Base-by-base conservation (phyloP, 2,888 invertebrate species). In the Scaptomyza flava region DNA sequence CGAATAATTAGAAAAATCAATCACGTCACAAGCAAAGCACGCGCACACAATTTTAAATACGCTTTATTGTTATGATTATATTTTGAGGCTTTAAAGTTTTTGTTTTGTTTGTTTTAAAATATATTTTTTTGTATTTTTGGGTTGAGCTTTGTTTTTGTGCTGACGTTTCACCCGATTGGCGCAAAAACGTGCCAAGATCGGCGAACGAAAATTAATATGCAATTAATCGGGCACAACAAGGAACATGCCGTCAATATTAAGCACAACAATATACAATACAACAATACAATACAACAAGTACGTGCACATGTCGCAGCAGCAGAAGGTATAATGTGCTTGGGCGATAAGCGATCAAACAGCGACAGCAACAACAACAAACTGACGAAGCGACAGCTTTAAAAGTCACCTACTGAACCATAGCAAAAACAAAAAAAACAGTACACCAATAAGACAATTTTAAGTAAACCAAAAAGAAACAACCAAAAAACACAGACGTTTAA, bases 221-320 rank as follows among this genome's bases (percentile, higher is more conserved):
- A 88, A 89, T 89, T 89, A 89, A 89, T 89, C 89, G 87, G 76
- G 66, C 73, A 77, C 71, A 77, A 79, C 79, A 81, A 80, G 79
- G 71, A 83, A 89, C 81, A 88, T 74, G 84, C 65, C 77, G 71
- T 77, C 78, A 81, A 89, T 81, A 89, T 69, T 58, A 86, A 86
- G 31, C 56, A 57, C 48, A 48, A 54, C 41, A 61, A 64, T 34
- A 57, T 5, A 12, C 77, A n/a, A n/a, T n/a, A n/a, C n/a, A n/a
- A n/a, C n/a, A n/a, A n/a, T n/a, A n/a, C n/a, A n/a, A n/a, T n/a
- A n/a, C n/a, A n/a, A n/a, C n/a, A 62, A 47, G 6, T 27, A 47
- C 83, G 89, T 89, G 84, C 84, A 84, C 88, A 83, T 86, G 83
- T 83, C 78, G 70, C 62, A 63, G 61, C 54, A 72, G 68, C 61